These are phyloP conservation scores for Fragum whitleyi DNA, from an alignment of 2,888 invertebrate genomes.

Conservation along the genomic window DNA sequence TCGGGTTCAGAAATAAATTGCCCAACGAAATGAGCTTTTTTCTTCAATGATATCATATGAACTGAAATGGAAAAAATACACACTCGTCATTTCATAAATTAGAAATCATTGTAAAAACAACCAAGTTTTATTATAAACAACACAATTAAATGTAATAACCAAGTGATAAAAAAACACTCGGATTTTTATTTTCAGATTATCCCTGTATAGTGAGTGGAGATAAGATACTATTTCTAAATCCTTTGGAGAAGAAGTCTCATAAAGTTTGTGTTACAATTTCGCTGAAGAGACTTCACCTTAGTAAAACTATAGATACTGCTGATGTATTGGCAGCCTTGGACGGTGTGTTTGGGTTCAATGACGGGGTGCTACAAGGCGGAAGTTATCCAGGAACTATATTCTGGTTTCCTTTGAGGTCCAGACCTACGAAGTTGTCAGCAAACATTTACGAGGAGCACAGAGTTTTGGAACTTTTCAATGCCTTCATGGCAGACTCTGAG, in stretches of 20 bases:
- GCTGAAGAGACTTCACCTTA: constrained; percentile 22
- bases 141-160: too few relatives aligned
- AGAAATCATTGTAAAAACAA: too few relatives aligned
- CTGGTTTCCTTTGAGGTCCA: constrained; percentile 78
- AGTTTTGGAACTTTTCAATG: constrained; percentile 70
- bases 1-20: too few relatives aligned
- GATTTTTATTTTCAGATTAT: constrained; percentile 46
- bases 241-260: constrained; percentile 40
- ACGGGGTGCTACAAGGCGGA: constrained; percentile 54
- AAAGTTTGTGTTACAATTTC: constrained; percentile 48
- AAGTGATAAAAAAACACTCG: too few relatives aligned
- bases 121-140: too few relatives aligned
- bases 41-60: too few relatives aligned
- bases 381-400: constrained; percentile 78
- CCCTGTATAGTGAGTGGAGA: constrained; percentile 58
- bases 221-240: constrained; percentile 51
- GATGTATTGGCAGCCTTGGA: constrained; percentile 61
- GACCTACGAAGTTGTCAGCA: constrained; percentile 72
- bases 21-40: too few relatives aligned
- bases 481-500: constrained; percentile 76
- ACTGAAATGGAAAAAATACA: too few relatives aligned
- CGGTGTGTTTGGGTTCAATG: constrained; percentile 67
- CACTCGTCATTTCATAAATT: too few relatives aligned
- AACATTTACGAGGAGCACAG: constrained; percentile 71
- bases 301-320: constrained; percentile 20